Conservation (phyloP, 2,888 invertebrate genomes). For the Lordiphosa andalusiaca region DNA sequence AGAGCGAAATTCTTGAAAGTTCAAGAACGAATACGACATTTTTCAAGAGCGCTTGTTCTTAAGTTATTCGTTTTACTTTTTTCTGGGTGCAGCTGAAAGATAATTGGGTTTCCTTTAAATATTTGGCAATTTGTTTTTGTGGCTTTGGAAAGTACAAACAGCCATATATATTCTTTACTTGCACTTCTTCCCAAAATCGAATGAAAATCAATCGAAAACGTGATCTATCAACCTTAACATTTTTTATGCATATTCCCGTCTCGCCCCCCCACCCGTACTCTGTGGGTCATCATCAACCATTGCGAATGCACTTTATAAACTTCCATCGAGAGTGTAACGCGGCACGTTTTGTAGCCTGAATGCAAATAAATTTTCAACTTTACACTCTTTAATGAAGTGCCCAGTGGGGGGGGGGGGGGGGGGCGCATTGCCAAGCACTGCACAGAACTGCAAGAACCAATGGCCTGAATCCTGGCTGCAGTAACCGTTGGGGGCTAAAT, state of each 20-base stretch:
- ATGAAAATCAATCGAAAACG: constrained; percentile 1
- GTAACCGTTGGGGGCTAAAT: constrained; percentile 45
- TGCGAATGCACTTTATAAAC: constrained; percentile 4
- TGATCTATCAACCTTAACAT: constrained; percentile 6
- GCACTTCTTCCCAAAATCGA: too few species aligned
- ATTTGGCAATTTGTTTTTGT: too few species aligned
- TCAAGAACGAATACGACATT: too few species aligned
- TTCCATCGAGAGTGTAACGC: constrained; percentile 20
- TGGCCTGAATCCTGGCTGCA: constrained; percentile 10
- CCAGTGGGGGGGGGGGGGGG: constrained; percentile 15
- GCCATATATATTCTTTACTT: too few species aligned
- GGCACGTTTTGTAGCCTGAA: constrained; percentile 36
- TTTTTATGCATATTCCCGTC: constrained; percentile 1
- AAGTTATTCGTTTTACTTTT: too few species aligned
- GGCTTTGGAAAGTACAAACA: too few species aligned
- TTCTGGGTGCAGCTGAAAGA: too few species aligned
- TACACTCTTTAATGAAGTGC: constrained; percentile 63
- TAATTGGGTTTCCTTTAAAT: too few species aligned
- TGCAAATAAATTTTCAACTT: constrained; percentile 68
- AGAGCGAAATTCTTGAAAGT: too few species aligned
- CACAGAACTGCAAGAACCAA: constrained; percentile 16
- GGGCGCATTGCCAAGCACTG: constrained; percentile 7
- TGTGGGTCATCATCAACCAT: constrained; percentile 12
- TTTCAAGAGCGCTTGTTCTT: too few species aligned
- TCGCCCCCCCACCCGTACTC: background rate